Conservation (phyloP, 2,113 vertebrate species). For the Cottus gobio region DNA sequence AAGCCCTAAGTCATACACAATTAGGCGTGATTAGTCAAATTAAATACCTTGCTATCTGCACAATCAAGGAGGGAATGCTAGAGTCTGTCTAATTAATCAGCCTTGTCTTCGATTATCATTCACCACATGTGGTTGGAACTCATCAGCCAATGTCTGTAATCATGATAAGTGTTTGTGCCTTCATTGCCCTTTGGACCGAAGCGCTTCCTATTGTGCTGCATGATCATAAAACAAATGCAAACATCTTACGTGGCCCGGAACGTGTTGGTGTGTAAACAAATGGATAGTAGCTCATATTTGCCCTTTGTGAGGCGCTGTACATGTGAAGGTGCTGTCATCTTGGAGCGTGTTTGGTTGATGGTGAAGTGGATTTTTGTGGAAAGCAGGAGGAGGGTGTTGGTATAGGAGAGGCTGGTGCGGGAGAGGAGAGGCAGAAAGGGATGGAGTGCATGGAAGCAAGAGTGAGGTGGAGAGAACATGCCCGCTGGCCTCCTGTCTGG, state of each 20-base stretch:
- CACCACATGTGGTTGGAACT: slow-evolving; percentile 43
- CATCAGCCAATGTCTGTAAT: slow-evolving; percentile 41
- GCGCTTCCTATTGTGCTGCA: not conserved
- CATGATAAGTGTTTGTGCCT: slow-evolving; percentile 22
- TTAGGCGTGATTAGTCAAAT: slow-evolving; percentile 73
- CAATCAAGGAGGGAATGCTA: slow-evolving; percentile 43
- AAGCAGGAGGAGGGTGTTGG: slow-evolving; percentile 28
- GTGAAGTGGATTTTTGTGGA: slow-evolving; percentile 42
- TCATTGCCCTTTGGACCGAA: slow-evolving; percentile 40
- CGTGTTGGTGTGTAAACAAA: slow-evolving; percentile 17
- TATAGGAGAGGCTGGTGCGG: slow-evolving; percentile 10
- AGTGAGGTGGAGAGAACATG: slow-evolving; percentile 64
- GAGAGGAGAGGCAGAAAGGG: slow-evolving; percentile 28
- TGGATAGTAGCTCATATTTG: slow-evolving; percentile 12
- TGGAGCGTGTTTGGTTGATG: slow-evolving; percentile 12
- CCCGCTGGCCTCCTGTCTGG: slow-evolving; percentile 77
- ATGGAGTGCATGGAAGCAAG: slow-evolving; percentile 17
- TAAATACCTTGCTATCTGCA: slow-evolving; percentile 59
- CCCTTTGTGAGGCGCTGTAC: slow-evolving; percentile 14
- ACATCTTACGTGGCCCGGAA: not conserved
- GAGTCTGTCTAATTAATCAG: slow-evolving; percentile 59
- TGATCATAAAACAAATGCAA: slow-evolving; percentile 26
- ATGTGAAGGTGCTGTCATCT: slow-evolving; percentile 39
- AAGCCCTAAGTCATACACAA: slow-evolving; percentile 62
- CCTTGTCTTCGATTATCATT: slow-evolving; percentile 43